Conservation (phyloP, 2,113 vertebrate genomes). For the Platysternon megacephalum region DNA sequence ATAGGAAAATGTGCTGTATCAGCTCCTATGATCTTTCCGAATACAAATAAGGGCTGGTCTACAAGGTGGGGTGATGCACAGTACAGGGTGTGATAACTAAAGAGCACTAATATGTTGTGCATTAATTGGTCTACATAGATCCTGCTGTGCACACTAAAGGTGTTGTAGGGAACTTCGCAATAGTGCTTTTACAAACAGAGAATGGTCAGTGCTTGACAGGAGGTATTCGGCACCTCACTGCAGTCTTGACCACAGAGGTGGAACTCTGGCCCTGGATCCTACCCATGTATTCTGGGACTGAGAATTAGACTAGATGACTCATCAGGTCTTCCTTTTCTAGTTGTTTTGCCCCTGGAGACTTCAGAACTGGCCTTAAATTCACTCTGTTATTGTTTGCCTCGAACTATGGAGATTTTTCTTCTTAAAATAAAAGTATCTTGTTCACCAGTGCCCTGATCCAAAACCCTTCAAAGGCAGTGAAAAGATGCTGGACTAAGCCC, state of each 20-base stretch:
- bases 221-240: not conserved
- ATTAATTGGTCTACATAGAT: not conserved
- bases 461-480: not conserved
- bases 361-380: not conserved
- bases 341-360: not conserved
- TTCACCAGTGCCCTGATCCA: not conserved
- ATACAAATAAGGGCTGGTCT: not conserved
- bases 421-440: not conserved
- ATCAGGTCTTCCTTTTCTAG: not conserved
- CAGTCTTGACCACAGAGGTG: no score
- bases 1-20: not conserved
- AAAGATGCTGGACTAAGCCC: not conserved
- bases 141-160: not conserved
- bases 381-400: not conserved
- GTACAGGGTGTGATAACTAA: not conserved
- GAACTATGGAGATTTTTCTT: not conserved
- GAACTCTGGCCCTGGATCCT: not conserved
- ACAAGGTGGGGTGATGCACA: not conserved
- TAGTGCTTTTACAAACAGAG: no score
- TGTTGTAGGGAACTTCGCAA: not conserved
- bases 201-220: no score
- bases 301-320: not conserved
- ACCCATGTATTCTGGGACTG: no score
- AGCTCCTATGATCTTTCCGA: not conserved
- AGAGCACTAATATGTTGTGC: not conserved